Evolutionary conservation across 2,797 vertebrate species (phyloP), one percentile per base, ranked within the genome.

Genomic region (Gallinago nigripennis): DNA sequence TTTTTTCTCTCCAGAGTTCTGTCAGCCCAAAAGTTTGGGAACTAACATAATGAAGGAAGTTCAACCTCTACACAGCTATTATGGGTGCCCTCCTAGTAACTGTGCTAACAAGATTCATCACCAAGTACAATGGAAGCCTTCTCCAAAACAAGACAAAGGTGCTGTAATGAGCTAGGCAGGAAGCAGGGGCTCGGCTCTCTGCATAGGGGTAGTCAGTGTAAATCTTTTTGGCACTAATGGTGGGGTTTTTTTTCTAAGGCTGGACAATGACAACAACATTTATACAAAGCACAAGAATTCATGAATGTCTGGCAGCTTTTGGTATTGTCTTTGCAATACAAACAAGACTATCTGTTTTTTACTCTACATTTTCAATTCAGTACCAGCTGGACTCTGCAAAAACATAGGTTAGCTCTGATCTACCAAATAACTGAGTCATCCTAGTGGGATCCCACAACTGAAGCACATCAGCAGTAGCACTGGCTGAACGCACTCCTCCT

Each of bases 71-170:
- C 53, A 73, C 15, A 69, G 75, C 85, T 88, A 54, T 85, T 86
- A 82, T 0, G 50, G 48, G 30, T 51, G 56, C 31, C 68, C 45
- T 90, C 73, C 77, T 54, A 43, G 56, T 35, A 93, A 85, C 68
- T 70, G 51, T 45, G 69, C 76, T 94, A 90, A 92, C 81, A 88
- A 92, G 83, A 95, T 77, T 87, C 93, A 93, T 90, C 88, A 80
- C 75, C 57, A 85, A 82, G 57, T 41, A 92, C 48, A 95, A 96
- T 70, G 72, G 81, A 90, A 93, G 83, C 84, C 82, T 92, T 92
- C 93, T 95, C 81, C 82, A 56, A 92, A 92, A 75, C 51, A 92
- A 94, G 83, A 90, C 93, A 94, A 95, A 94, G 88, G 85, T 84
- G 82, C 91, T 82, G 83, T 82, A 94, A 86, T 75, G 90, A 95